Conservation (phyloP, 1,140 invertebrate genomes). For the Drosophila simulans region DNA sequence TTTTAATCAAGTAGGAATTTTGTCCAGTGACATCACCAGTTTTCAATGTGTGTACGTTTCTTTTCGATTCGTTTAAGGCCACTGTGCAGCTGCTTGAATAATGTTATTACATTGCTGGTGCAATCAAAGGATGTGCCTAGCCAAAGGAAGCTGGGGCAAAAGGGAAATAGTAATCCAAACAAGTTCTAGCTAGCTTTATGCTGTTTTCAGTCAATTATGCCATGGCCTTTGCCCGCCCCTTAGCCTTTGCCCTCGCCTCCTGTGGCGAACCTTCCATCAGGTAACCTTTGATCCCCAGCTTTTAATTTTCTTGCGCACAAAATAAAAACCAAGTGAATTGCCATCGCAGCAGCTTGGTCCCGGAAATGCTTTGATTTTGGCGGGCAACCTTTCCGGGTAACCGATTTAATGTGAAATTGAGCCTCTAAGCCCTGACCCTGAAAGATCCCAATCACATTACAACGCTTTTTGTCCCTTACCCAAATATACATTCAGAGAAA, state of each 20-base stretch:
- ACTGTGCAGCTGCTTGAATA: constrained; percentile 45
- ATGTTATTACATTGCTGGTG: constrained; percentile 42
- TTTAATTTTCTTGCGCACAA: constrained; percentile 65
- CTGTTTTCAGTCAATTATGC: constrained; percentile 75
- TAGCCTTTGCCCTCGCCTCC: constrained; percentile 4
- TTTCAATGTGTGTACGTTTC: background rate
- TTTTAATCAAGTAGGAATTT: background rate
- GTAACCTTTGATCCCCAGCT: constrained; percentile 62
- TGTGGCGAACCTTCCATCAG: constrained; percentile 14
- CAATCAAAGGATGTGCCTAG: constrained; percentile 36
- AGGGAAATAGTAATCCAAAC: constrained; percentile 32
- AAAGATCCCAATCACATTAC: constrained; percentile 7
- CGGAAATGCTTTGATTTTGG: constrained; percentile 59
- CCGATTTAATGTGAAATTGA: constrained; percentile 64
- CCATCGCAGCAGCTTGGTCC: constrained; percentile 33
- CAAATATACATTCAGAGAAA: constrained; percentile 1
- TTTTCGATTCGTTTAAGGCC: constrained; percentile 7
- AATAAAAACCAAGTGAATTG: constrained; percentile 34
- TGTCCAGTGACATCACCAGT: background rate
- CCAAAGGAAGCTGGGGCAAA: constrained; percentile 5
- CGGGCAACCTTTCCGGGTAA: constrained; percentile 51
- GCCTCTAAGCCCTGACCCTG: constrained; percentile 33
- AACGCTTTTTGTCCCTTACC: background rate
- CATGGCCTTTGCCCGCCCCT: constrained; percentile 19
- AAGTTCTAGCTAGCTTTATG: constrained; percentile 48